These are phyloP conservation scores for Phyllostomus discolor DNA, from an alignment of 2,113 vertebrate genomes.

Conservation along the genomic window DNA sequence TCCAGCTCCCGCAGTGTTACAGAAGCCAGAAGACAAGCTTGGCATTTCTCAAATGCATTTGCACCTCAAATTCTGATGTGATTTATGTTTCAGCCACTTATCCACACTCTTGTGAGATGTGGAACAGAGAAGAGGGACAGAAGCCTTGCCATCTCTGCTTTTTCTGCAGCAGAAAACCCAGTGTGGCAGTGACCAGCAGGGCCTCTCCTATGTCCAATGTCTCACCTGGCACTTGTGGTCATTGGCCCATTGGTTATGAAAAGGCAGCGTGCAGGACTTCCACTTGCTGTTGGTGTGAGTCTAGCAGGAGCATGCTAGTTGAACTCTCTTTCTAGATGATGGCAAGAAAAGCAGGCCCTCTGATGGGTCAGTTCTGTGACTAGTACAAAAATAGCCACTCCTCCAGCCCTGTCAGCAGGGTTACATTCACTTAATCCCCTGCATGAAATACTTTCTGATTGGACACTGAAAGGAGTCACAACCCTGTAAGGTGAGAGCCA, in stretches of 20 bases:
- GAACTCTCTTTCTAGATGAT: too few species aligned
- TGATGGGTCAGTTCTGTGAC: background rate
- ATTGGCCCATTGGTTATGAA: background rate
- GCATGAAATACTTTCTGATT: background rate
- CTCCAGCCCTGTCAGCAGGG: too few species aligned
- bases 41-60: background rate
- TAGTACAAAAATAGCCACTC: too few species aligned
- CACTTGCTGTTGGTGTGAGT: too few species aligned
- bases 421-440: accelerated
- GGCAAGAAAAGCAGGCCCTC: background rate
- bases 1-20: background rate
- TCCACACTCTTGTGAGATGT: background rate
- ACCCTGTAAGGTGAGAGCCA: background rate
- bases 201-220: background rate
- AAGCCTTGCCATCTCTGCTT: background rate
- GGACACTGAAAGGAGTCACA: too few species aligned
- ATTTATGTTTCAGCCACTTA: background rate
- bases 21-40: background rate
- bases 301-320: accelerated
- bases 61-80: background rate
- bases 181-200: background rate
- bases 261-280: background rate
- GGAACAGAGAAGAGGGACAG: background rate
- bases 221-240: too few species aligned
- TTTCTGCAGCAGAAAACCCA: background rate